phyloP scores from a whole-genome alignment of 35 echinoderm and acorn worm genomes.

The Heliocidaris erythrogramma region DNA sequence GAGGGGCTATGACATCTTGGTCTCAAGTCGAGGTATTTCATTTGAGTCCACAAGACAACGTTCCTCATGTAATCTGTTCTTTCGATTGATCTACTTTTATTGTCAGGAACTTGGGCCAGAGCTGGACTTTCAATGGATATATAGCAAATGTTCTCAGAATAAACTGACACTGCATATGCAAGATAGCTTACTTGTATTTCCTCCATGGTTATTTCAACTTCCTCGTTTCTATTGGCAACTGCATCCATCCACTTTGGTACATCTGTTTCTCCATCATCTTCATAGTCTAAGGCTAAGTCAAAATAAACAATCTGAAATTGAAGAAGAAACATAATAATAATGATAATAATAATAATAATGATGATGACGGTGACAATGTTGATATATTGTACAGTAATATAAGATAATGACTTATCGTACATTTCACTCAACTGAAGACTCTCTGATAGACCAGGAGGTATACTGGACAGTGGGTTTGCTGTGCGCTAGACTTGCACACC shows the following conservation, averaged over 20 bases:
- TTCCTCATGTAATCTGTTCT: no score
- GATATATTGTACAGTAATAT: background rate
- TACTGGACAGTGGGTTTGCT: no score
- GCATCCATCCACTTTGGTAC: conserved; percentile 61
- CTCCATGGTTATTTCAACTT: conserved; percentile 65
- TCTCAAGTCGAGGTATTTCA: no score
- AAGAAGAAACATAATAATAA: background rate
- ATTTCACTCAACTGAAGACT: no score
- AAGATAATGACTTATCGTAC: no score
- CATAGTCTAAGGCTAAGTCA: conserved; percentile 81
- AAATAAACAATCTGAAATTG: conserved; percentile 79
- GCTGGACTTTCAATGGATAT: no score
- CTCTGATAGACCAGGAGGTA: no score
- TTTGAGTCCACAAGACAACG: no score
- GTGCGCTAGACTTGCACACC: no score
- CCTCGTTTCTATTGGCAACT: conserved; percentile 12
- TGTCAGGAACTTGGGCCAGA: no score
- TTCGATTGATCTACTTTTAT: no score
- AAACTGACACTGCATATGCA: background rate
- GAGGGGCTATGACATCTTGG: no score
- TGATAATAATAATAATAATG: background rate
- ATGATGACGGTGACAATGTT: background rate
- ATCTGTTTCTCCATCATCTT: conserved; percentile 67
- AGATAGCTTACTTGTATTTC: conserved; percentile 70
- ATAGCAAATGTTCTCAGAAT: background rate